Percentiles rank a stretch among this genome's conserved stretches.
These are phyloP conservation scores for Ammospiza nelsoni DNA, from an alignment of 2,113 vertebrate genomes.

Conservation along the genomic window DNA sequence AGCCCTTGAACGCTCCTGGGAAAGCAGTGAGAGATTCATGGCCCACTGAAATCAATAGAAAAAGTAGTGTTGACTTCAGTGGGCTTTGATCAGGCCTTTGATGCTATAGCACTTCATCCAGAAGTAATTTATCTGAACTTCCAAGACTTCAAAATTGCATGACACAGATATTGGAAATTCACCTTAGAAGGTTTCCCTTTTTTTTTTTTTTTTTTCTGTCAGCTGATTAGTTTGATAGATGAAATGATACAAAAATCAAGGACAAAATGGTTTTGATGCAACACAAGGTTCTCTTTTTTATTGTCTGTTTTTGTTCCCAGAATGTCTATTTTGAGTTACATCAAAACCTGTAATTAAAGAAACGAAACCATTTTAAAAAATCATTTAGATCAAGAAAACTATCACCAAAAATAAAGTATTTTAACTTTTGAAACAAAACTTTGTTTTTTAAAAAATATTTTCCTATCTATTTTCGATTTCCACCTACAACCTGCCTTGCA, in stretches of 20 bases:
- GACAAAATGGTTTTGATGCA: not conserved
- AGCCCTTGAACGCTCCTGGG: not conserved
- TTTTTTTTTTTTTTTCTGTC: not conserved
- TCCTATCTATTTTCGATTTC: not conserved
- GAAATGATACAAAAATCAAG: not conserved
- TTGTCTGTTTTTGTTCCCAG: not conserved
- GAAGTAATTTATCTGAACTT: not conserved
- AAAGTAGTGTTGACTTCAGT: conserved; percentile 12
- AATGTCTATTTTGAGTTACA: not conserved
- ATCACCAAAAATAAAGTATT: not conserved
- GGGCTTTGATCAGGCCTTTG: conserved; percentile 60
- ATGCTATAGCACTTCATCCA: conserved; percentile 45
- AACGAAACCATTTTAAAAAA: not conserved
- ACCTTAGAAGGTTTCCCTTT: not conserved
- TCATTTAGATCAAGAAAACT: not conserved
- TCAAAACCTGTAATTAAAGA: not conserved
- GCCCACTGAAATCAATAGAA: conserved; percentile 58
- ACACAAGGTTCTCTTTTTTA: not conserved
- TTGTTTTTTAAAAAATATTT: not conserved
- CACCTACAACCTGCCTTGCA: not conserved
- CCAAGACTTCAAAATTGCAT: not conserved
- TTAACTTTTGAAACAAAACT: not conserved
- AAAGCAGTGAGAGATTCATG: not conserved
- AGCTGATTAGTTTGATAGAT: not conserved
- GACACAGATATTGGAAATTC: not conserved